Evolutionary conservation across 2,888 invertebrate species (phyloP).

Genomic region (Eurytoma californica): DNA sequence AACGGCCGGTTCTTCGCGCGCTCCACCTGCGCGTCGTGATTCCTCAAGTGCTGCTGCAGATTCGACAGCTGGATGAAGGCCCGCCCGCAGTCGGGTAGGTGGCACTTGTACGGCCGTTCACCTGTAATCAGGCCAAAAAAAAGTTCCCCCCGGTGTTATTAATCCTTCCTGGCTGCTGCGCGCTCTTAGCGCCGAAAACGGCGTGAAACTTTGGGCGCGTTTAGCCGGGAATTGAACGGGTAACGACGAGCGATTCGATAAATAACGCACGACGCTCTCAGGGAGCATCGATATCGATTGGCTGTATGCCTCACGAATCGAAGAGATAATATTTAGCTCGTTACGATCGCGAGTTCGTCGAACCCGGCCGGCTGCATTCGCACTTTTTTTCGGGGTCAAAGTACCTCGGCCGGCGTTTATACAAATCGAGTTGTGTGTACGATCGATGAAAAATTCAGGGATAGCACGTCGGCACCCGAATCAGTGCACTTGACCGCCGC

Average conservation of each 20-base stretch:
- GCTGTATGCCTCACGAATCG: not conserved
- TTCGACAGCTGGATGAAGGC: conserved; percentile 98
- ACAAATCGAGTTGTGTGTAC: conserved; percentile 1
- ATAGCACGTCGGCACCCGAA: no score
- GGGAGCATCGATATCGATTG: conserved; percentile 29
- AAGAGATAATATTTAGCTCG: conserved; percentile 34
- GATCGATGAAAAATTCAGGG: conserved; percentile 10
- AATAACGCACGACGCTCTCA: conserved; percentile 1
- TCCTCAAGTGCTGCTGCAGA: conserved; percentile 95
- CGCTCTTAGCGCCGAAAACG: not conserved
- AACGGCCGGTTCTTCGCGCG: conserved; percentile 96
- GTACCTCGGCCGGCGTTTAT: not conserved
- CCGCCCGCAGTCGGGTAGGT: conserved; percentile 94
- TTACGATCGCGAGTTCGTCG: conserved; percentile 22
- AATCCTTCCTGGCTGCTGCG: not conserved
- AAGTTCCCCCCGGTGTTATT: not conserved
- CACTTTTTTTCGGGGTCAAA: conserved; percentile 21
- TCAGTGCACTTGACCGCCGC: no score
- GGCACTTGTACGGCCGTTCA: conserved; percentile 97
- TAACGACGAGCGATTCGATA: not conserved
- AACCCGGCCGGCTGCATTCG: conserved; percentile 2
- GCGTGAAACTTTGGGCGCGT: not conserved
- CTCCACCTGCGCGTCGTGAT: conserved; percentile 97
- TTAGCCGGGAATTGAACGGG: not conserved
- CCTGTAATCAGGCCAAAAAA: conserved; percentile 79